These are phyloP conservation scores for Formica exsecta DNA, from an alignment of 1,140 invertebrate species.

Conservation along the genomic window DNA sequence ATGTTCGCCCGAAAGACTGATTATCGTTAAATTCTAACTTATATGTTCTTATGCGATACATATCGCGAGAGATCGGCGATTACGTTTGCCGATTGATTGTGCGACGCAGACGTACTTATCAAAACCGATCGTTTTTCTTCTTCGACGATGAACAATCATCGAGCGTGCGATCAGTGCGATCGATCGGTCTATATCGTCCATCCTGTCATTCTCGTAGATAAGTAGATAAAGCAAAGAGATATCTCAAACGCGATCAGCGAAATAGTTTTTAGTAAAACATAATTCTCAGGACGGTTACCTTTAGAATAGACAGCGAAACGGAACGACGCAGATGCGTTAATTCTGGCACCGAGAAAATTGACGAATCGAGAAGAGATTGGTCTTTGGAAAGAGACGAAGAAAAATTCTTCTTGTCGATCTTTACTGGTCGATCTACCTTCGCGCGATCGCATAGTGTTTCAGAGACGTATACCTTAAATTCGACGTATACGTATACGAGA, in stretches of 20 bases:
- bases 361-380: slow-evolving; percentile 67
- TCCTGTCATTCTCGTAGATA: neutral
- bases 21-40: slow-evolving; percentile 17
- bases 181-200: slow-evolving; percentile 17
- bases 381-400: slow-evolving; percentile 55
- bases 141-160: neutral
- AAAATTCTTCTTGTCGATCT: slow-evolving; percentile 28
- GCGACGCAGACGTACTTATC: slow-evolving; percentile 64
- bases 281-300: slow-evolving; percentile 65
- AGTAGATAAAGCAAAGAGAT: slow-evolving; percentile 13
- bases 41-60: slow-evolving; percentile 24
- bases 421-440: neutral
- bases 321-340: slow-evolving; percentile 55
- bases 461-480: neutral
- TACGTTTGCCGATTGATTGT: slow-evolving; percentile 66
- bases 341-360: slow-evolving; percentile 60
- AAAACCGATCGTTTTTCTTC: slow-evolving; percentile 5
- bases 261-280: slow-evolving; percentile 27
- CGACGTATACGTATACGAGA: slow-evolving; percentile 22
- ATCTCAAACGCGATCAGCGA: slow-evolving; percentile 8
- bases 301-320: slow-evolving; percentile 70
- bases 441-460: slow-evolving; percentile 6
- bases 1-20: slow-evolving; percentile 1
- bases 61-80: slow-evolving; percentile 55
- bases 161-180: slow-evolving; percentile 1